Conservation (phyloP, 2,113 vertebrate species). For the Cyprinodon tularosa region DNA sequence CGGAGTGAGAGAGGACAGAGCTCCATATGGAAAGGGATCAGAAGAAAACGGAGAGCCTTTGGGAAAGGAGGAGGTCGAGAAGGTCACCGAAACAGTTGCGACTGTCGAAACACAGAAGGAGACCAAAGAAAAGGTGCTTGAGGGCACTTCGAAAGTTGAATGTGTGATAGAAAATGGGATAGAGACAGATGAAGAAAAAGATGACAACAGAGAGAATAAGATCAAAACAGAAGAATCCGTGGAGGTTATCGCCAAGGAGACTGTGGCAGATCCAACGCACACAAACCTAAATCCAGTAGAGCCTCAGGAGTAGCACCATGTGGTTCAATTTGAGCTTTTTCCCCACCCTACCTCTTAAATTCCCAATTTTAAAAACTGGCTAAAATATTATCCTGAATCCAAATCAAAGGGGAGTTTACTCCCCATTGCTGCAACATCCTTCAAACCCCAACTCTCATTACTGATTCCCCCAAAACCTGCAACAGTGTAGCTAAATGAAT, state of each 20-base stretch:
- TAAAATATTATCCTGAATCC: conserved; percentile 33
- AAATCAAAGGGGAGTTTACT: conserved; percentile 13
- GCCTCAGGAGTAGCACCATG: conserved; percentile 40
- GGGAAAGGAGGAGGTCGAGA: conserved; percentile 21
- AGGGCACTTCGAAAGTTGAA: conserved; percentile 22
- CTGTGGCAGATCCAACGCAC: conserved; percentile 19
- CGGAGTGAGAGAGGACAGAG: conserved; percentile 13
- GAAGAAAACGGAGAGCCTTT: conserved; percentile 30
- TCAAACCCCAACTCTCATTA: conserved; percentile 20
- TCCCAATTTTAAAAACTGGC: conserved; percentile 23
- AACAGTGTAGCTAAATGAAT: conserved; percentile 22
- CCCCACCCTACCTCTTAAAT: conserved; percentile 45
- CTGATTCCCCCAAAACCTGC: conserved; percentile 2
- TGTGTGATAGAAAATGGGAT: conserved; percentile 59
- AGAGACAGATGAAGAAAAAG: conserved; percentile 48
- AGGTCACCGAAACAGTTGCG: conserved; percentile 26
- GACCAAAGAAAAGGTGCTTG: conserved; percentile 42
- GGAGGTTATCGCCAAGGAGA: conserved; percentile 43
- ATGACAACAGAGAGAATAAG: conserved; percentile 36
- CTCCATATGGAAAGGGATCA: conserved; percentile 27
- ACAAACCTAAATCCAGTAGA: conserved; percentile 41
- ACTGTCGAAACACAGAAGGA: conserved; percentile 27
- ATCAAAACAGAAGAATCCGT: conserved; percentile 35
- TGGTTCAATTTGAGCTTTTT: conserved; percentile 6
- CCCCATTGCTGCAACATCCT: conserved; percentile 38